Evolutionary conservation across 2,797 vertebrate genomes (phyloP), one percentile per base, ranked within the genome.

Genomic region (Paramormyrops hopkinsi): DNA sequence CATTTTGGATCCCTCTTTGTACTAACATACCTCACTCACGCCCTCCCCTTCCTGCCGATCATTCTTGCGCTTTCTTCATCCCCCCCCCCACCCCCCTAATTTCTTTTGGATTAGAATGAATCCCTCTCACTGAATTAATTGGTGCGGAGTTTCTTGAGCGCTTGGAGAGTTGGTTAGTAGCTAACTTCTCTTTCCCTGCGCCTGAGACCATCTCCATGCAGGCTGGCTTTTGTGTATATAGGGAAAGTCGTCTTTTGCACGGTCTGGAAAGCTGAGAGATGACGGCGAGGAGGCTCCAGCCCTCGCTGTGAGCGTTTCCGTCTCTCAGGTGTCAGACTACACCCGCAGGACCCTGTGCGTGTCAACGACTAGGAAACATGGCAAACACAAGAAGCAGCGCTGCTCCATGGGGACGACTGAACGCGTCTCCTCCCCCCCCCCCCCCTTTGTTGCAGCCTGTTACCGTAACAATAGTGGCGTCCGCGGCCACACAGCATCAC

Each of bases 11-110:
- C 84, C 82, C 88, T 84, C 37, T 92, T 86, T 90, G 87, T 92
- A 92, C 91, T 93, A 93, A 92, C 93, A 93, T 93, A 93, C 92
- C 92, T 91, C 88, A 90, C 88, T 90, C 90, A 92, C 90, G 87
- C 90, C 90, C 89, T 90, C 88, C 89, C 91, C 91, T 90, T 88
- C 89, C 88, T 91, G 91, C 90, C 88, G 2, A 33, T 91, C 88
- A 73, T 88, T 83, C 41, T 91, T 46, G 25, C 29, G n/a, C 51
- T 90, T 89, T 87, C 79, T 41, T 79, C 59, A n/a, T 54, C 3
- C 50, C 2, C 62, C 48, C 44, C 76, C 53, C 69, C 69, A 5
- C 56, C n/a, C n/a, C n/a, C 59, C 8, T 33, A 88, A 25, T 29
- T 86, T 53, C 51, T 56, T 29, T 54, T 2, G 53, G 9, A 65